Conservation (phyloP, 64 coral and sea anemone genomes). For the Anthopleura sola region DNA sequence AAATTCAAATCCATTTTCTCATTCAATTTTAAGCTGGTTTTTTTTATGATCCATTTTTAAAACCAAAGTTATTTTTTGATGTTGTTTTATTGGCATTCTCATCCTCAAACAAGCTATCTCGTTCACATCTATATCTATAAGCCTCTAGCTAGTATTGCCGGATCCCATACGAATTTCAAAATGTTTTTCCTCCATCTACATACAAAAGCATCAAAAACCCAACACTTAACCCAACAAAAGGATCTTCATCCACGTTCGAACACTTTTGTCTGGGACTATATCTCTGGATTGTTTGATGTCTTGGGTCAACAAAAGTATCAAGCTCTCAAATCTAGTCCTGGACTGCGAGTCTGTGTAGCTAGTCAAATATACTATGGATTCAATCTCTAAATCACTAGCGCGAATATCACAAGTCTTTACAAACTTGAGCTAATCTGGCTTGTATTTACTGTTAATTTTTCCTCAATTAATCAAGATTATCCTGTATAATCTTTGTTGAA, state of each 20-base stretch:
- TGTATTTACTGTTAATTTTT: slow-evolving; percentile 7
- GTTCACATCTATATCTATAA: neutral
- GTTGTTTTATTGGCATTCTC: neutral
- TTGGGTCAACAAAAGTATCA: neutral
- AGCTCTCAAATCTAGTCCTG: neutral
- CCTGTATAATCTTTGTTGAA: neutral
- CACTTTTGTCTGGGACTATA: neutral
- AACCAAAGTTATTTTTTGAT: neutral
- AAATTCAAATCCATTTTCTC: too few species aligned
- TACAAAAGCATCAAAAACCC: neutral
- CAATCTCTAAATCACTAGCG: neutral
- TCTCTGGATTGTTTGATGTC: neutral
- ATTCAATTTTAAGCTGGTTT: neutral
- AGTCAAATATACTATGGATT: neutral
- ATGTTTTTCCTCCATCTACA: neutral
- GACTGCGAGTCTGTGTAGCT: neutral
- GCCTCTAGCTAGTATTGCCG: neutral
- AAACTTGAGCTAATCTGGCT: neutral
- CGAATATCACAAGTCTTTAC: neutral
- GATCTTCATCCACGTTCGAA: neutral
- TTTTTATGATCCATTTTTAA: neutral
- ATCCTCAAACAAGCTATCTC: neutral
- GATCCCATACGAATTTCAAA: slow-evolving; percentile 7
- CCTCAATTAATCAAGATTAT: slow-evolving; percentile 15
- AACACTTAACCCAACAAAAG: neutral